Base-by-base conservation (phyloP, 2,113 vertebrate genomes). In the Colossoma macropomum region DNA sequence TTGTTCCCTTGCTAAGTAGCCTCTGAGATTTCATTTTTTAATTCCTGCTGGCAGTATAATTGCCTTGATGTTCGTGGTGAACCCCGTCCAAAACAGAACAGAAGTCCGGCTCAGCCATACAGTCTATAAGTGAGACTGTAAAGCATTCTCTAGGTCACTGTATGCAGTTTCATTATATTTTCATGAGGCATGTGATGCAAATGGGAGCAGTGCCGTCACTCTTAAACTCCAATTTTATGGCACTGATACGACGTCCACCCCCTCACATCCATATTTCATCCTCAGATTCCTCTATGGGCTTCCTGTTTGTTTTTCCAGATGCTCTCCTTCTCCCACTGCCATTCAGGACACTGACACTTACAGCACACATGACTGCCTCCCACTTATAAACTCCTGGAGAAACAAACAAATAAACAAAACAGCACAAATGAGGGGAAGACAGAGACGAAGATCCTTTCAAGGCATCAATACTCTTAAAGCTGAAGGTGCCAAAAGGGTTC, bases 251-350 rank as follows among this genome's bases (percentile, higher is more conserved):
- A 84, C 85, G 80, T 88, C 86, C 86, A 91, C 90, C 85, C 86
- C 77, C 63, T 84, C 85, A 78, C 28, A 87, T 88, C 85, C 81
- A 79, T 91, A 91, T 91, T 93, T 93, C 89, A 92, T 89, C 84
- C 79, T 84, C 75, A 28, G 88, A 82, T 82, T 89, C 84, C 85
- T 89, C 87, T 90, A 86, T 72, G 84, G 79, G 79, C 88, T 92
- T 91, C 89, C 91, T 93, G 92, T 92, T 93, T 93, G 91, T 90
- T 94, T 93, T 93, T 93, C 91, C 92, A 93, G 92, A 93, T 92
- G 92, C 90, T 91, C 77, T 63, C 30, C 3, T 86, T 86, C 89
- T 84, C 90, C 89, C 90, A 87, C 75, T 89, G 90, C 85, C 84
- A 84, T 88, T 81, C 86, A 86, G 88, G 89, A 87, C 89, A 91